Base-by-base conservation (phyloP, 2,797 vertebrate genomes). In the Fratercula arctica region DNA sequence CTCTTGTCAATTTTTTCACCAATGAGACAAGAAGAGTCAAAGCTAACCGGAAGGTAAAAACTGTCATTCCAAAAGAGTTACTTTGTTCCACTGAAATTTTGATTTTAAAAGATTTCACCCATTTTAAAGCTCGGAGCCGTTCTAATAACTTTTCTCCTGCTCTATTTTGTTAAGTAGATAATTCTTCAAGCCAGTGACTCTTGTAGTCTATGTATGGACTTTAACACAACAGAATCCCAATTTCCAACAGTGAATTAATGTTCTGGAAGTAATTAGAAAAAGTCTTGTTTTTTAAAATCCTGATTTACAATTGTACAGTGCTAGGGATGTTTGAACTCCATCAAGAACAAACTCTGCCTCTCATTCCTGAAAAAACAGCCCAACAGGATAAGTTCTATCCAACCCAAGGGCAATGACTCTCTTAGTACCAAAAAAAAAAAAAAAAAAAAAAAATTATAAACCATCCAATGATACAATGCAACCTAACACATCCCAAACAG, bases 241-340 rank as follows among this genome's bases (percentile, higher is more conserved):
- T 76, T 87, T 89, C 88, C 66, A 87, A n/a, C 6, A 67, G 46
- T 17, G 64, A 94, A 78, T 95, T 90, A 89, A 95, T 51, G 43
- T 79, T 89, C 50, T 81, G 70, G 57, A 85, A 94, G 50, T 79
- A 93, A 94, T 94, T 85, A 78, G 39, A 82, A 88, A 75, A 90
- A 81, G 17, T 33, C 19, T 56, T 75, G 37, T 0, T 75, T 93
- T 84, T 72, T 10, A 3, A 67, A 95, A 28, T 61, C 28, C 54
- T 63, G 35, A 89, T 87, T 88, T 92, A 85, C 89, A 43, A 57
- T 23, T 57, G 33, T 24, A 39, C 50, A 46, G 18, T 77, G 50
- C 63, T 73, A 46, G 61, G 77, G 21, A 70, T 51, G 21, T 59
- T 84, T 50, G 45, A 72, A 59, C n/a, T 75, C 39, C 33, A 74